Evolutionary conservation across 2,797 vertebrate species (phyloP), one percentile per base, ranked within the genome.

Genomic region (Hyperoplus immaculatus): DNA sequence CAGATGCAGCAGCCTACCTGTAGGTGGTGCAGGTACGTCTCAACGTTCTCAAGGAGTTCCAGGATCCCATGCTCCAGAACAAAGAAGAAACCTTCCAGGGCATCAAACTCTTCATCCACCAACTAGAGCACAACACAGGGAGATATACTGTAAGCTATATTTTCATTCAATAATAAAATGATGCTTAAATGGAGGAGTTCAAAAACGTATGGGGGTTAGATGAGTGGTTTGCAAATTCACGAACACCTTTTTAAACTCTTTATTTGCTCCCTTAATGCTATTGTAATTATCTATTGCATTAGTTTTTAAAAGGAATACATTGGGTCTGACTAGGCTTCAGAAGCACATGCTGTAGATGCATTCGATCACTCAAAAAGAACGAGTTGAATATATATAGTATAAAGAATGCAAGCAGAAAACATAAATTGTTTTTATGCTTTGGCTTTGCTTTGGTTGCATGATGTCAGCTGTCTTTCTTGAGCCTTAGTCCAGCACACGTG

Each of bases 81-180:
- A 8, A 95, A 94, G 86, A 99, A 99, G 78, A 94, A 96, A 69
- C 95, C 96, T 58, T 96, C 95, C 57, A 98, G 83, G 3, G 94
- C 80, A 0, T 98, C 95, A 0, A 98, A 99, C 55, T 97, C 96
- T 84, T 97, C 97, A 75, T 99, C 97, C 72, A 96, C 95, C 0
- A 92, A 92, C 97, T 99, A 71, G 2, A 75, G 41, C 6, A 51
- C 8, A 11, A 75, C 8, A 80, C 5, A 70, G 1, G 8, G 5
- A 63, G 3, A 71, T 8, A 55, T 0, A 15, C 0, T 1, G 47
- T n/a, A 29, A 29, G 29, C 29, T 29, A 29, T 3, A 29, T 3
- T 29, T 29, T 29, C 29, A 29, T 29, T 29, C 29, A 29, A 3
- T 29, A 29, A 29, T 29, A 29, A 3, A 29, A 29, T 29, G 29